Percentiles rank a stretch among this genome's conserved stretches.
These are phyloP conservation scores for Pandemis cinnamomeana DNA, from an alignment of 2,888 invertebrate genomes.

Conservation along the genomic window DNA sequence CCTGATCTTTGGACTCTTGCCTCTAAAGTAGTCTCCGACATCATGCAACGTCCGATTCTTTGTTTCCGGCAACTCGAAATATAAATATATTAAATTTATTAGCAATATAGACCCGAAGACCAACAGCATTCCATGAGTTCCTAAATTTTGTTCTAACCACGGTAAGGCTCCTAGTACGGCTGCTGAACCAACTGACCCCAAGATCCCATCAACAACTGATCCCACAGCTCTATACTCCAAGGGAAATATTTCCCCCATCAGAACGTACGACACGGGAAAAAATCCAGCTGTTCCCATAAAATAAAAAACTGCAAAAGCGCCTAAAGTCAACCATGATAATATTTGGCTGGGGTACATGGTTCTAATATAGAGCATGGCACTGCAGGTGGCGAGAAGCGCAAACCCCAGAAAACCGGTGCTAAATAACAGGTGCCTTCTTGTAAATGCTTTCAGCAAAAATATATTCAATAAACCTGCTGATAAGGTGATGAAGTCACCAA, in stretches of 20 bases:
- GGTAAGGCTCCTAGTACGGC: constrained; percentile 8
- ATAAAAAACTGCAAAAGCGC: constrained; percentile 22
- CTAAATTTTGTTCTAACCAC: constrained; percentile 12
- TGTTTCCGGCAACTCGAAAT: constrained; percentile 30
- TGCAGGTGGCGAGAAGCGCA: background rate
- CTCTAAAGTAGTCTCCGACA: constrained; percentile 26
- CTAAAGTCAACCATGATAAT: constrained; percentile 14
- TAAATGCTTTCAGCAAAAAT: constrained; percentile 7
- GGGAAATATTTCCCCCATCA: constrained; percentile 39
- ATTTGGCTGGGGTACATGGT: constrained; percentile 8
- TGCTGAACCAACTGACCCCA: background rate
- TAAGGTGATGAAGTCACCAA: constrained; percentile 22
- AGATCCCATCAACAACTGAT: constrained; percentile 25
- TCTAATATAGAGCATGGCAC: constrained; percentile 6
- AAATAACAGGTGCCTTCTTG: constrained; percentile 24
- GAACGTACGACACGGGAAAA: constrained; percentile 24
- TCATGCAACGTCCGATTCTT: constrained; percentile 28
- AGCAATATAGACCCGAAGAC: constrained; percentile 17
- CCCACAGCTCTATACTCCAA: constrained; percentile 39
- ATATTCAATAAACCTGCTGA: constrained; percentile 5
- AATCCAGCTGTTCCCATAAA: constrained; percentile 5
- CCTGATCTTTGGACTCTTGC: constrained; percentile 24
- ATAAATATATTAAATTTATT: constrained; percentile 17
- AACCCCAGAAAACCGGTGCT: constrained; percentile 4
- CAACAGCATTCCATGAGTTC: constrained; percentile 35